Evolutionary conservation across 2,113 vertebrate species (phyloP), one percentile per base, ranked within the genome.

Genomic region (Platichthys stellatus): DNA sequence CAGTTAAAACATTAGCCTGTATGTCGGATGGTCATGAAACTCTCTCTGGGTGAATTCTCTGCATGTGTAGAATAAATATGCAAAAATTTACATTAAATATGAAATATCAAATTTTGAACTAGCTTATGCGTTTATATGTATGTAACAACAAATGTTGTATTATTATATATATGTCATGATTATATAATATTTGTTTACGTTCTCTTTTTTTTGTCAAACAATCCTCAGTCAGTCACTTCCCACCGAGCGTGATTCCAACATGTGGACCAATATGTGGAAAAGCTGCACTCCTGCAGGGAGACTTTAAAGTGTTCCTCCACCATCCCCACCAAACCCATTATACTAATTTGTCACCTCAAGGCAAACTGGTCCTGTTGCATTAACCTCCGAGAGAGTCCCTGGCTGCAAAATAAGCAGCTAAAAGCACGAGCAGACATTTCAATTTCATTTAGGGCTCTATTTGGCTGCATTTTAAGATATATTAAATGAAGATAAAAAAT

Each of bases 281-380:
- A 43, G 31, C 59, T 54, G 58, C 23, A 21, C 43, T 51, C 18
- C 21, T 26, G 63, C 51, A 35, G 28, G 8, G 35, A 66, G 45
- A 24, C 62, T 60, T 81, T 60, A 68, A 62, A 68, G 26, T 23
- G 45, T 63, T 61, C 43, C 58, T 63, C 58, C 10, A 11, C 56
- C 56, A 72, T 35, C 21, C 17, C 40, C 31, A 75, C 21, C 24
- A 24, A 21, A 68, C 28, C 53, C 45, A 70, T 70, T 65, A 53
- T 65, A 70, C 31, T 81, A 64, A 75, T 81, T 66, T 71, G 67
- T 76, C 61, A 75, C 59, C 15, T 43, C 62, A 76, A 66, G 67
- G 78, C 72, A 66, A 62, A 64, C 67, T 24, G 67, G 56, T 47
- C 54, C 13, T 62, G 31, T 60, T 23, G 35, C 47, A 47, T 54